Conservation (phyloP, 2,113 vertebrate genomes). For the Pelodiscus sinensis region DNA sequence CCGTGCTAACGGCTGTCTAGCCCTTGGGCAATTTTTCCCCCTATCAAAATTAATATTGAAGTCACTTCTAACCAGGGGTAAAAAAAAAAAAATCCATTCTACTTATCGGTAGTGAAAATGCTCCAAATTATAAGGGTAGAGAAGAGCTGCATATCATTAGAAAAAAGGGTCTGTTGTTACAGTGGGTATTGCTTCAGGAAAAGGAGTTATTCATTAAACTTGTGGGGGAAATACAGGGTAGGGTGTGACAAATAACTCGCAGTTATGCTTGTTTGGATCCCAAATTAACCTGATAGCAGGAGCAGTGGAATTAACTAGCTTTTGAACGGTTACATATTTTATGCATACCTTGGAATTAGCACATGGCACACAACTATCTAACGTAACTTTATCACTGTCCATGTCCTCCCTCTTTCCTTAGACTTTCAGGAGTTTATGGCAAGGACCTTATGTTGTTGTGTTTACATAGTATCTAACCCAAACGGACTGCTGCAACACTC, state of each 20-base stretch:
- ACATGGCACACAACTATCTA: background rate
- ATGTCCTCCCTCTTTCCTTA: background rate
- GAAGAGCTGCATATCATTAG: background rate
- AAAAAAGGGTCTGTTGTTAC: background rate
- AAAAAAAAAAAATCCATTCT: background rate
- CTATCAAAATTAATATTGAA: background rate
- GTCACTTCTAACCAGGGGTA: background rate
- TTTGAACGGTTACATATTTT: background rate
- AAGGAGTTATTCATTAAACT: slow-evolving; percentile 69
- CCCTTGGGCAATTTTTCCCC: background rate
- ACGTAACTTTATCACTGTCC: background rate
- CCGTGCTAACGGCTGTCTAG: background rate
- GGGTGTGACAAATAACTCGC: slow-evolving; percentile 33
- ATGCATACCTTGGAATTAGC: background rate
- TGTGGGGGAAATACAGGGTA: slow-evolving; percentile 46
- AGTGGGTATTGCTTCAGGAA: slow-evolving; percentile 34
- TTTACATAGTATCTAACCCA: background rate
- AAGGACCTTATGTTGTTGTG: too few relatives aligned
- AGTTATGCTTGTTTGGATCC: slow-evolving; percentile 39
- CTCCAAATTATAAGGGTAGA: background rate
- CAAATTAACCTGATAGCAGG: background rate
- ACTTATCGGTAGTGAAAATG: background rate
- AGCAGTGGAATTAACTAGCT: background rate
- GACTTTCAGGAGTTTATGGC: background rate
- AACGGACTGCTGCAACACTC: background rate